phyloP scores from a whole-genome alignment of 2,113 vertebrate genomes.

The Sakesphorus luctuosus region DNA sequence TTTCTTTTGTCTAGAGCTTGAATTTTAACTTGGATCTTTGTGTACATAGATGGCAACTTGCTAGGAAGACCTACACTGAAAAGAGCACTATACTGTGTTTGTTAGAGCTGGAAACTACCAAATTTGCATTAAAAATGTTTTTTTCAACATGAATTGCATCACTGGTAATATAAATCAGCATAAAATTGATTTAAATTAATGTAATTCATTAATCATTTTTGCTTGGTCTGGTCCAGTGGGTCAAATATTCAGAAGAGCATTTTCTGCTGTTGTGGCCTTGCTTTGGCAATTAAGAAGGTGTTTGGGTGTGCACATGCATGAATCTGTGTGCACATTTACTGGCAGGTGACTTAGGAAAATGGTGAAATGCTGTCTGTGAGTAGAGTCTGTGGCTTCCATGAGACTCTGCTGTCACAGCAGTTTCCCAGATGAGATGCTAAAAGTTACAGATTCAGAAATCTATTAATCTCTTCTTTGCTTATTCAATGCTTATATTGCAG shows the following conservation, averaged over 20 bases:
- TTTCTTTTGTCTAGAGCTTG: not conserved
- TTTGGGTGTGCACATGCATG: fast-evolving
- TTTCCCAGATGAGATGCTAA: not conserved
- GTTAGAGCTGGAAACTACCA: not conserved
- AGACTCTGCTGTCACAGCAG: not conserved
- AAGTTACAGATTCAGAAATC: not conserved
- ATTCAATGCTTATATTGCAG: not conserved
- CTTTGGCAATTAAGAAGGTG: not conserved
- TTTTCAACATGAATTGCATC: not conserved
- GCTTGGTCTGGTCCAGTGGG: not conserved
- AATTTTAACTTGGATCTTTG: not conserved
- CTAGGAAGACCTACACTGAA: not conserved
- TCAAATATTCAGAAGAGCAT: not conserved
- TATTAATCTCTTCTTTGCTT: not conserved
- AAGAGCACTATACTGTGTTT: not conserved
- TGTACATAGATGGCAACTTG: fast-evolving
- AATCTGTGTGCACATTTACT: not conserved
- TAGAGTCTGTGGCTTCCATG: not conserved
- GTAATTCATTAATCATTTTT: not conserved
- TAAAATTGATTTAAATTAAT: not conserved
- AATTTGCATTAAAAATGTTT: not conserved
- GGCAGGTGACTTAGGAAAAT: not conserved
- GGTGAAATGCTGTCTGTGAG: not conserved
- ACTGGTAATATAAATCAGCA: not conserved
- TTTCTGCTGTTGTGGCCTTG: not conserved